Evolutionary conservation across 2,888 invertebrate genomes (phyloP).

Genomic region (Lycaena phlaeas): DNA sequence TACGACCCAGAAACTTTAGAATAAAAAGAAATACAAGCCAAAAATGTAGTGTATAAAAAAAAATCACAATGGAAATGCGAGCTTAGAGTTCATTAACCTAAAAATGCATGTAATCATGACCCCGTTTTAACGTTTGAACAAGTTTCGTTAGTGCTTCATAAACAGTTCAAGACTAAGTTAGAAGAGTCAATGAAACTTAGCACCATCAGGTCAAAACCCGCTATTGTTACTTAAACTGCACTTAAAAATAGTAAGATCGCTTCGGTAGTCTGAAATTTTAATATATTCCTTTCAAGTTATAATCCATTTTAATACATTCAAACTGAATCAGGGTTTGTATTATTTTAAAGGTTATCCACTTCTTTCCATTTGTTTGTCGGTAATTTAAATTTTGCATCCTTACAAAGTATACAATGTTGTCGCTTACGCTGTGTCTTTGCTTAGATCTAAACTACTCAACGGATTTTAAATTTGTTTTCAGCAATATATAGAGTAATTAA

Average conservation of each 20-base stretch:
- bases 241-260: not conserved
- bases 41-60: constrained; percentile 1
- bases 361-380: too few relatives aligned
- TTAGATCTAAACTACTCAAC: too few relatives aligned
- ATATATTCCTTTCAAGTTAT: too few relatives aligned
- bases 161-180: constrained; percentile 8
- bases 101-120: constrained; percentile 11
- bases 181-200: constrained; percentile 10
- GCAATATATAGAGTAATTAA: too few relatives aligned
- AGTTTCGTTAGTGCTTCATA: not conserved
- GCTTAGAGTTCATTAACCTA: constrained; percentile 9
- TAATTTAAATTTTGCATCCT: too few relatives aligned
- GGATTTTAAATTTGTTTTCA: too few relatives aligned
- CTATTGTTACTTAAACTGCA: not conserved
- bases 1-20: not conserved
- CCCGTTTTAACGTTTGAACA: constrained; percentile 5
- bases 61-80: constrained; percentile 4
- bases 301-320: too few relatives aligned
- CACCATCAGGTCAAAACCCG: constrained; percentile 1
- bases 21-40: not conserved
- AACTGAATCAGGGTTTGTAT: too few relatives aligned
- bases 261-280: not conserved
- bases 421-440: too few relatives aligned
- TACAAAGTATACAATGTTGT: too few relatives aligned
- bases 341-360: too few relatives aligned